Evolutionary conservation across 2,113 vertebrate species (phyloP).

Genomic region (Alosa alosa): DNA sequence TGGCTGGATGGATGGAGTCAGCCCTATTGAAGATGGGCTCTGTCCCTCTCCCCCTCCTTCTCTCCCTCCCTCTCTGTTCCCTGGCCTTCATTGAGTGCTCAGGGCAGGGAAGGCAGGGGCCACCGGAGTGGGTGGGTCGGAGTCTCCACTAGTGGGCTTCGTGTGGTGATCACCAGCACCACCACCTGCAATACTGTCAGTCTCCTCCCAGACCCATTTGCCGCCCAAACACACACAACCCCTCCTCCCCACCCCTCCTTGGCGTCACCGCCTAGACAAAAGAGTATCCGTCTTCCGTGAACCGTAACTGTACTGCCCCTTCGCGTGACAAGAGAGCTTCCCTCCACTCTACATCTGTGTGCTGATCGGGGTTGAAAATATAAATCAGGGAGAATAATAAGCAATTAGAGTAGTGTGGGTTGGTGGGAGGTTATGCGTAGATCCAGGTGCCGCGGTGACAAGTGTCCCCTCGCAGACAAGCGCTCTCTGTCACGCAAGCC

Average conservation of each 20-base stretch:
- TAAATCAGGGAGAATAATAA: background rate
- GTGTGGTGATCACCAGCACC: background rate
- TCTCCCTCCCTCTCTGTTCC: background rate
- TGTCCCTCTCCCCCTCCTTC: background rate
- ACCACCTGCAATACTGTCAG: background rate
- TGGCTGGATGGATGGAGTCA: background rate
- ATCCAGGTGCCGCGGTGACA: background rate
- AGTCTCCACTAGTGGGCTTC: background rate
- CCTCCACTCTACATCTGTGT: background rate
- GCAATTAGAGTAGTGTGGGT: background rate
- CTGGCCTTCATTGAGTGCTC: background rate
- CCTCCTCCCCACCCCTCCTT: background rate
- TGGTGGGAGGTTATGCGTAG: background rate
- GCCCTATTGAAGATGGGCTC: background rate
- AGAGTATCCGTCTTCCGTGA: background rate
- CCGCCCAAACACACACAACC: background rate
- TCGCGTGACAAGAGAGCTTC: background rate
- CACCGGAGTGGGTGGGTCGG: background rate
- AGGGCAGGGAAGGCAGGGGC: background rate
- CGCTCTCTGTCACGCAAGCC: conserved; percentile 5
- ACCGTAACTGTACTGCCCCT: conserved; percentile 11
- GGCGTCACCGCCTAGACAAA: background rate
- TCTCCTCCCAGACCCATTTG: background rate
- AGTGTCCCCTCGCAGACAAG: background rate
- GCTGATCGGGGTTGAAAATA: background rate